Evolutionary conservation across 2,113 vertebrate species (phyloP).

Genomic region (Engystomops pustulosus): DNA sequence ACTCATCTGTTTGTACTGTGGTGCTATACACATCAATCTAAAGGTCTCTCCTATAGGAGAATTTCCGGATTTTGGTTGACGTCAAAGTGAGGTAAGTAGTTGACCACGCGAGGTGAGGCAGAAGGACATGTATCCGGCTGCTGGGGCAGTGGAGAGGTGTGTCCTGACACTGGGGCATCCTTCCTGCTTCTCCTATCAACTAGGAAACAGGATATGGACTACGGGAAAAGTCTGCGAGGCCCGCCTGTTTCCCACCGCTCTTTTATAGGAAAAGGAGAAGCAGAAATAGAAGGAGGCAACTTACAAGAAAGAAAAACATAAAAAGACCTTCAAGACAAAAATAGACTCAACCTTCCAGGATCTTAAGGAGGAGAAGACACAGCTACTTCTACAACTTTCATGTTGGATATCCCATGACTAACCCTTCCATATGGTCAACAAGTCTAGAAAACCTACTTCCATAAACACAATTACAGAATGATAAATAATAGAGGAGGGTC

Average conservation of each 20-base stretch:
- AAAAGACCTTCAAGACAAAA: conserved; percentile 5
- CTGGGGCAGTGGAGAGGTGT: conserved; percentile 12
- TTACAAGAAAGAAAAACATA: neutral
- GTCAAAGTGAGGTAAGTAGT: neutral
- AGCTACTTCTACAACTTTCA: neutral
- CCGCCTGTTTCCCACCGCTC: conserved; percentile 36
- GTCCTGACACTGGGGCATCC: conserved; percentile 22
- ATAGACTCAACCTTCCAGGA: neutral
- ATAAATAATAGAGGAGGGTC: no score
- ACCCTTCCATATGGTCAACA: no score
- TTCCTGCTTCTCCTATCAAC: conserved; percentile 45
- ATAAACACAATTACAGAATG: no score
- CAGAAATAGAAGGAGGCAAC: conserved; percentile 20
- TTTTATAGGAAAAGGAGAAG: neutral
- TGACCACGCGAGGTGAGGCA: conserved; percentile 20
- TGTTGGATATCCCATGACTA: no score
- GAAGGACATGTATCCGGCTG: conserved; percentile 20
- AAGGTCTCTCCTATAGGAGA: neutral
- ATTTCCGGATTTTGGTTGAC: neutral
- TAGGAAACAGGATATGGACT: conserved; percentile 15
- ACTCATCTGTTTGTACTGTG: no score
- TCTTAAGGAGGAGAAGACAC: neutral
- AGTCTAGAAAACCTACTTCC: no score
- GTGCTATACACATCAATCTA: neutral
- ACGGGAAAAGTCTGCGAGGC: conserved; percentile 14